These are phyloP conservation scores for Drosophila subobscura DNA, from an alignment of 1,140 invertebrate species.

Conservation along the genomic window DNA sequence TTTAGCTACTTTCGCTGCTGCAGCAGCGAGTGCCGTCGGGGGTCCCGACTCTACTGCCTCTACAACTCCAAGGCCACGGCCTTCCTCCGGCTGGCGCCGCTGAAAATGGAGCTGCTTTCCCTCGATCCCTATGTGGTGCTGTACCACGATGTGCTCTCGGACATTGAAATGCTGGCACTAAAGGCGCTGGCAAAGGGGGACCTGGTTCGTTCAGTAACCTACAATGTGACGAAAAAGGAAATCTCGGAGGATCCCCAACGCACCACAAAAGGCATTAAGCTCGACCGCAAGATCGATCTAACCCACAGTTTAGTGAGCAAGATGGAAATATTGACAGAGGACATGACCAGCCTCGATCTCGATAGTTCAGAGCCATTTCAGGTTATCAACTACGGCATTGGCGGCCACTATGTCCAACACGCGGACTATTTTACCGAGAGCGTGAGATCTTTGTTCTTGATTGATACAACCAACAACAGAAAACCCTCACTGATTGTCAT, in stretches of 20 bases:
- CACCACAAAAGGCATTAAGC: not conserved
- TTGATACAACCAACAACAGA: not conserved
- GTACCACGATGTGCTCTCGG: conserved; percentile 23
- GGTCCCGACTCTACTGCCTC: conserved; percentile 21
- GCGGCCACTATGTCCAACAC: not conserved
- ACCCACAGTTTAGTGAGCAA: not conserved
- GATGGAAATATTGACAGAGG: not conserved
- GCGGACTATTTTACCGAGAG: not conserved
- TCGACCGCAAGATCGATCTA: too few relatives aligned
- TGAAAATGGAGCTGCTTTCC: conserved; percentile 39
- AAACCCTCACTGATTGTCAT: not conserved
- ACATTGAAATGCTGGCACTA: not conserved
- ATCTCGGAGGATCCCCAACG: not conserved
- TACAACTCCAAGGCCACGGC: conserved; percentile 20
- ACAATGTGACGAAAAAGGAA: not conserved
- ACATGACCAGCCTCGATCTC: not conserved
- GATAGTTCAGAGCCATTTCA: not conserved
- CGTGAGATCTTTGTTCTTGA: not conserved
- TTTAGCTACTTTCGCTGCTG: too few relatives aligned
- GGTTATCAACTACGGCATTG: conserved; percentile 10
- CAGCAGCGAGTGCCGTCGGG: too few relatives aligned
- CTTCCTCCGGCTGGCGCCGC: conserved; percentile 23
- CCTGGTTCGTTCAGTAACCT: not conserved
- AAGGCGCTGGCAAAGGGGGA: not conserved
- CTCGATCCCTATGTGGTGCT: conserved; percentile 19